phyloP scores from a whole-genome alignment of 2,113 vertebrate genomes.

The Melanerpes aurifrons region DNA sequence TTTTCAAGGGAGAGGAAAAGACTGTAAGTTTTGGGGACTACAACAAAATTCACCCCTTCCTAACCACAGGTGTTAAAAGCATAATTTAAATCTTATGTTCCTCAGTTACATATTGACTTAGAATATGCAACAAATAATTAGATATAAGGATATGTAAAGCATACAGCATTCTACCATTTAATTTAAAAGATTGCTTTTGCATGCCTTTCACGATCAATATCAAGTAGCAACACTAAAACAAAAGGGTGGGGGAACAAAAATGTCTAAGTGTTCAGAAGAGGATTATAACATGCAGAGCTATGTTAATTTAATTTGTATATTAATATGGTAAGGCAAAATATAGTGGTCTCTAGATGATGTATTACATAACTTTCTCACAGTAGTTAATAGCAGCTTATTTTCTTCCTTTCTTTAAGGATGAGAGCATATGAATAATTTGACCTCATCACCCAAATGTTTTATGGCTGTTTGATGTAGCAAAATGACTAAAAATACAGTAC shows the following conservation, averaged over 20 bases:
- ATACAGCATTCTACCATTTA: accelerated
- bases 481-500: not conserved
- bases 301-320: not conserved
- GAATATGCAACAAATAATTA: not conserved
- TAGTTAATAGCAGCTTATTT: not conserved
- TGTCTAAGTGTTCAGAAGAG: not conserved
- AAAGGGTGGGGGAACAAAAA: not conserved
- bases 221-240: not conserved
- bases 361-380: not conserved
- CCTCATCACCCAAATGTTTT: not conserved
- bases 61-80: not conserved
- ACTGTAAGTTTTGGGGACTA: not conserved
- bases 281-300: not conserved
- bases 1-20: not conserved
- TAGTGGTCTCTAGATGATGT: not conserved
- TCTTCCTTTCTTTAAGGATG: not conserved
- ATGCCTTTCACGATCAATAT: not conserved
- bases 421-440: not conserved
- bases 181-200: not conserved
- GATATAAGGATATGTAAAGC: not conserved
- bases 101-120: not conserved
- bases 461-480: not conserved
- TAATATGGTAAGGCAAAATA: not conserved
- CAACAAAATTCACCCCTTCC: accelerated
- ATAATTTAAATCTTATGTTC: not conserved